Evolutionary conservation across 2,888 invertebrate species (phyloP), one percentile per base, ranked within the genome.

Genomic region (Thumatha senex): DNA sequence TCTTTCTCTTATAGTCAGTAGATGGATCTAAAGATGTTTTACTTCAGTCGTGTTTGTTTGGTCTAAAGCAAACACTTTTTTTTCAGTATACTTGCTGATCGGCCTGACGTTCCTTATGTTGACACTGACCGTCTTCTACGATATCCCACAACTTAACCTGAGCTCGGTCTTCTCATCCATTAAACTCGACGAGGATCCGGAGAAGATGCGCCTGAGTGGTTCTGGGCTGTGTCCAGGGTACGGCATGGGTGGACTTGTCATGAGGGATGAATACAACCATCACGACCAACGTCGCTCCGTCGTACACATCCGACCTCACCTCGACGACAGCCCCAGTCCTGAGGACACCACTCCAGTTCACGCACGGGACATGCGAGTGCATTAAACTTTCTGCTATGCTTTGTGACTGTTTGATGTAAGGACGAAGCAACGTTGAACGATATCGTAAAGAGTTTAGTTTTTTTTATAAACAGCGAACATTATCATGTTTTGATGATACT

Each of bases 41-140:
- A n/a, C n/a, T n/a, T n/a, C n/a, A n/a, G n/a, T n/a, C n/a, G n/a
- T n/a, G n/a, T n/a, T n/a, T n/a, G n/a, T n/a, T n/a, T n/a, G n/a
- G n/a, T n/a, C n/a, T n/a, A n/a, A n/a, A n/a, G n/a, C n/a, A n/a
- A n/a, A n/a, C n/a, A n/a, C n/a, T 24, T 46, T 42, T 39, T 9
- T 82, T 79, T n/a, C 92, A 96, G 96, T 93, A 58, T 97, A 96
- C 82, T 92, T 97, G n/a, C 88, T 96, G 72, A 73, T 94, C 74
- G 97, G 97, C 31, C 93, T 97, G 57, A 95, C 96, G 13, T 95
- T 95, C 86, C 94, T 97, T 92, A 96, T 97, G 96, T 92, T 97
- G 67, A 94, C 95, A 11, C 86, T 97, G 74, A 96, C 96, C 1
- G 95, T 97, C 24, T 95, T 97, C 88, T 97, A 97, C 86, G 97